These are phyloP conservation scores for Quadroppia sp. DNA, from an alignment of 2,888 invertebrate species.

Conservation along the genomic window DNA sequence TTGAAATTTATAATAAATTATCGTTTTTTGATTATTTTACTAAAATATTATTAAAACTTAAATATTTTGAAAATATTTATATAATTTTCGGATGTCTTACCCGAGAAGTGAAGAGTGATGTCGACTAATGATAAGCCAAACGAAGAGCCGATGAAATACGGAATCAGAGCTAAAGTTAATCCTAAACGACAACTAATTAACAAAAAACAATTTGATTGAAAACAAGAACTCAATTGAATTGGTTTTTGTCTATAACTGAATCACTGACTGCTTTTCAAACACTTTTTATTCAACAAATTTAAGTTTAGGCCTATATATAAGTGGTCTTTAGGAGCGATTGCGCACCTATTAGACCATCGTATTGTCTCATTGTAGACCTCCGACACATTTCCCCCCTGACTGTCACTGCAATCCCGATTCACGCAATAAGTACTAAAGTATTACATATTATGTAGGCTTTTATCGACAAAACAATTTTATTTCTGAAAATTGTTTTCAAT, in stretches of 20 bases:
- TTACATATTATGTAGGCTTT: constrained; percentile 15
- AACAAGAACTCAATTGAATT: neutral
- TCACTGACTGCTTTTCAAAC: neutral
- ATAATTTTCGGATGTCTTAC: too few species aligned
- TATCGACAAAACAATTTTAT: constrained; percentile 13
- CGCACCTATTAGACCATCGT: neutral
- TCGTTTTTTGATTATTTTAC: too few species aligned
- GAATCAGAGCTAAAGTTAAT: constrained; percentile 6
- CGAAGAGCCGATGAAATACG: neutral
- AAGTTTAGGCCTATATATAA: constrained; percentile 24
- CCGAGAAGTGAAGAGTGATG: too few species aligned
- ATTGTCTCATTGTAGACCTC: neutral
- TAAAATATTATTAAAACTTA: too few species aligned
- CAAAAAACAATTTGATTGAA: neutral
- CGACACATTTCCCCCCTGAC: neutral
- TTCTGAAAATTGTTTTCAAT: too few species aligned
- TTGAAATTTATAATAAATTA: too few species aligned
- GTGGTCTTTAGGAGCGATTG: neutral
- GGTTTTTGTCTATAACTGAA: constrained; percentile 21
- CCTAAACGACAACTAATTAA: neutral
- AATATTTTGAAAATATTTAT: too few species aligned
- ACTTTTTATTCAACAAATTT: constrained; percentile 22
- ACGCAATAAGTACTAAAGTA: neutral
- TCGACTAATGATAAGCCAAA: neutral
- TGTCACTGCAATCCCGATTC: neutral